Conservation (phyloP, 2,113 vertebrate species). For the Pelecanoides urinatrix region DNA sequence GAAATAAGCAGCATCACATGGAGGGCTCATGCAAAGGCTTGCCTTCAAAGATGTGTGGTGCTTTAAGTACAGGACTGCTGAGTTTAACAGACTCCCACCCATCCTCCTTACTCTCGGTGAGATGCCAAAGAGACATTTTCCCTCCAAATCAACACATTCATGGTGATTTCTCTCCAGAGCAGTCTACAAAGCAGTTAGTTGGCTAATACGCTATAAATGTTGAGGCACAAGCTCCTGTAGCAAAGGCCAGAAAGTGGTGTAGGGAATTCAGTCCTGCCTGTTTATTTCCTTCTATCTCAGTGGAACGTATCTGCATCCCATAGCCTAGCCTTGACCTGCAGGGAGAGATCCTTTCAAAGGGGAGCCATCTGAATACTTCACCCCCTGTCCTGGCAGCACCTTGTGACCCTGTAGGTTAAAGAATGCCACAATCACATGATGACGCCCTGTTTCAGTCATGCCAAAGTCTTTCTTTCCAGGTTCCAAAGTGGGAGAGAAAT, state of each 20-base stretch:
- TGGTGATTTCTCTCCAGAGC: background rate
- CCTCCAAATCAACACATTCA: background rate
- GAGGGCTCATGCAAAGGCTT: background rate
- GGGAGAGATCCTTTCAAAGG: background rate
- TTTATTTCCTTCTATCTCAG: background rate
- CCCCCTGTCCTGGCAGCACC: background rate
- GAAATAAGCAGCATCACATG: background rate
- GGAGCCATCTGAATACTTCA: background rate
- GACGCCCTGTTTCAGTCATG: background rate
- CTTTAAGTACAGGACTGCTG: background rate
- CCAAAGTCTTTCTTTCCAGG: background rate
- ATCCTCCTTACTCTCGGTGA: background rate
- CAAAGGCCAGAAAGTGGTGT: background rate
- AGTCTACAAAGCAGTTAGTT: background rate
- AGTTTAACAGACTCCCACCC: background rate
- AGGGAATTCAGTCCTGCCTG: background rate
- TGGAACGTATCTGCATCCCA: background rate
- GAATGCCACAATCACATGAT: background rate
- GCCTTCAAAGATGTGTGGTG: background rate
- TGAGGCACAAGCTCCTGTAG: background rate
- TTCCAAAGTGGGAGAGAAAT: background rate
- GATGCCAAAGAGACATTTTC: background rate
- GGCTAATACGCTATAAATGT: background rate
- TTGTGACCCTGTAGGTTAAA: background rate
- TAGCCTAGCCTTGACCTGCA: background rate